Base-by-base conservation (phyloP, 2,888 invertebrate species). In the Colletes collaris region DNA sequence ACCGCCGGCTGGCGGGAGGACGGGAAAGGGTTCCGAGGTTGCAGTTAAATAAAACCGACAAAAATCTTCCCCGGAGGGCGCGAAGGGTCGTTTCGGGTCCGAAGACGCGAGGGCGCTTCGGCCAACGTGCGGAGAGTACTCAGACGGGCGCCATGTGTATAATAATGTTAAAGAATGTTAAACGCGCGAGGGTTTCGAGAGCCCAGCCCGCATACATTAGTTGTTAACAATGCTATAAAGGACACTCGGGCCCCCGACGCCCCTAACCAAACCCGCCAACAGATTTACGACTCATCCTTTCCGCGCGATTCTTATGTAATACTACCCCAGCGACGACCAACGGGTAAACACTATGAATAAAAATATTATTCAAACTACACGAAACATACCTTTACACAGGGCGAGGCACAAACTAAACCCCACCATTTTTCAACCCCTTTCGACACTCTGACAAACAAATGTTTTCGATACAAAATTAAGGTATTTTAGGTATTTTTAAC, bases 171-270 rank as follows among this genome's bases (percentile, higher is more conserved):
- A 92, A 92, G 92, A 92, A 92, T 91, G 92, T 92, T 92, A 90
- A 92, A 92, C 86, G 91, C 76, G 83, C 73, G 85, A 88, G 89
- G 90, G 89, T 86, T 60, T 86, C 86, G 86, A 79, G 88, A 83
- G 84, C 80, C 85, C 83, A 85, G 80, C 86, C 89, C 88, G 92
- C 91, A 92, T 92, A 92, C 92, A 92, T 92, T 92, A 92, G 92
- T 92, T 92, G 92, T 92, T 92, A 92, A 92, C 92, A 92, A 92
- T 92, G 92, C 92, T 90, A 92, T 92, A 92, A 92, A 92, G 92
- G 91, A 92, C 92, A 92, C 92, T 92, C 90, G 92, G 88, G 88
- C 87, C 76, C 71, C 83, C 66, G 46, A 64, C 66, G 76, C 74
- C 77, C 81, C 83, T 13, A 6, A 5, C 70, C 74, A 50, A 73